Evolutionary conservation across 2,113 vertebrate genomes (phyloP).

Genomic region (Cinclus mexicanus): DNA sequence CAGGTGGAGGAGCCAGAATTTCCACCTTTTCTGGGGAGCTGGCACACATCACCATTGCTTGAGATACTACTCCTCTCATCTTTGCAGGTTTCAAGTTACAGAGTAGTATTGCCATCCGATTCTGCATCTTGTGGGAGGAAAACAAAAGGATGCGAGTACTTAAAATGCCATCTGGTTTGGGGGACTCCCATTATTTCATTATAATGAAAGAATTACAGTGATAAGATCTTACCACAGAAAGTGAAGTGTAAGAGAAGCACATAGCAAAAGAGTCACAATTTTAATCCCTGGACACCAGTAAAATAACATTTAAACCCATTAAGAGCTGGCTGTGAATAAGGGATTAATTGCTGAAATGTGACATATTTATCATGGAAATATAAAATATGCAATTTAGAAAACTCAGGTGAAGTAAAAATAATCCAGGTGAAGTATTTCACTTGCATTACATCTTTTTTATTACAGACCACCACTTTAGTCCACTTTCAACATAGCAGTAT

Average conservation of each 20-base stretch:
- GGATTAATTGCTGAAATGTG: background rate
- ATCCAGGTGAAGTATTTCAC: background rate
- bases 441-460: background rate
- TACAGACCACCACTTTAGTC: background rate
- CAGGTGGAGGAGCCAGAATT: conserved; percentile 86
- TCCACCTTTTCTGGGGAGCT: conserved; percentile 90
- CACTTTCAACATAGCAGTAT: background rate
- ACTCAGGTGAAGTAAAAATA: background rate
- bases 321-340: background rate
- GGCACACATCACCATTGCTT: conserved; percentile 94
- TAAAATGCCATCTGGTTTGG: background rate
- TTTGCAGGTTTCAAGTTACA: conserved; percentile 93
- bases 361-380: background rate
- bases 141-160: background rate
- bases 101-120: conserved; percentile 89
- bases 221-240: background rate
- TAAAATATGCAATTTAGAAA: background rate
- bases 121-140: conserved; percentile 85
- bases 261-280: background rate
- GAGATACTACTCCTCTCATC: conserved; percentile 89
- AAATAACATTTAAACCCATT: background rate
- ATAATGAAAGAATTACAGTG: background rate
- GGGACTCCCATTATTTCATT: background rate
- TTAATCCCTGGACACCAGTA: background rate
- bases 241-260: background rate